Evolutionary conservation across 2,888 invertebrate genomes (phyloP), one percentile per base, ranked within the genome.

Genomic region (Helleia helle): DNA sequence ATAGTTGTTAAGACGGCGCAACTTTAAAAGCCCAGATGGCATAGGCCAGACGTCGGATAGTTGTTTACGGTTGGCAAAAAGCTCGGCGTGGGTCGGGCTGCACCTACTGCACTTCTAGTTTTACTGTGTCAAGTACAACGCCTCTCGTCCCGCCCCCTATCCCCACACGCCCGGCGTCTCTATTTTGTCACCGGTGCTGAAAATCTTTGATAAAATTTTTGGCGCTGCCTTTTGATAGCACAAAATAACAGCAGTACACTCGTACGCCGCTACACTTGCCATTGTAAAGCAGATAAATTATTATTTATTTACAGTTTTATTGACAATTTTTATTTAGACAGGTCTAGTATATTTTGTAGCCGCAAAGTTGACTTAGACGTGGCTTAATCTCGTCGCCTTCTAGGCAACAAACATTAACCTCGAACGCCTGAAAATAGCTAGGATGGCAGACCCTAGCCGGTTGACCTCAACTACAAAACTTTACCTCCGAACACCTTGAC

Each of bases 41-140:
- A 18, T 22, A 9, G 22, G 15, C 43, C 58, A 59, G 62, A 58
- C 62, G 64, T 60, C 58, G 53, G 57, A 58, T 63, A 62, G 65
- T 56, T 52, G 58, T 61, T 62, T 59, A 61, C 59, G 54, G 59
- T 62, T 60, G 65, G 71, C 79, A 75, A 81, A 79, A 81, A 81
- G 79, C 80, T 73, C 65, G 36, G 69, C 70, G 84, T 84, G 73
- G 84, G 83, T 57, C 65, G 77, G 67, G 70, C 72, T 79, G 83
- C 83, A 81, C 79, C 81, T 81, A 83, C 80, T 84, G 84, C 81
- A 81, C 79, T 79, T 79, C 81, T 79, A 80, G 81, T 74, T 75
- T 84, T 83, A 84, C 83, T 84, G 80, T 84, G 84, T 83, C 84
- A 84, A 84, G 84, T 73, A 84, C 84, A 75, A 83, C 83, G 71